These are phyloP conservation scores for Oryzaephilus surinamensis DNA, from an alignment of 1,140 invertebrate genomes.

Conservation along the genomic window DNA sequence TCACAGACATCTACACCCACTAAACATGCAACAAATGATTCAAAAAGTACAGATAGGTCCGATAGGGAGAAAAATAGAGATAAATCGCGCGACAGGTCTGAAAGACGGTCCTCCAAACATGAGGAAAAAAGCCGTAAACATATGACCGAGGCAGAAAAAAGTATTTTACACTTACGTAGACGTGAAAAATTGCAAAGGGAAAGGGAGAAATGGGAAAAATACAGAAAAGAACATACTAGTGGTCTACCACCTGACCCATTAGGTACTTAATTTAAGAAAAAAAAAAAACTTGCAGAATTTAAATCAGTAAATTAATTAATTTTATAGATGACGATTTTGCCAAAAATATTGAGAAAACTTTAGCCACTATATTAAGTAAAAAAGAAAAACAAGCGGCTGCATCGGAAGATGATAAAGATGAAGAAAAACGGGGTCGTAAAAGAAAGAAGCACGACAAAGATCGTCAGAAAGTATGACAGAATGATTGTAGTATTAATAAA, in stretches of 20 bases:
- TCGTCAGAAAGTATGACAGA: slow-evolving; percentile 13
- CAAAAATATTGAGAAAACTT: slow-evolving; percentile 62
- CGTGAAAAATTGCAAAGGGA: slow-evolving; percentile 30
- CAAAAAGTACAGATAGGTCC: too few relatives aligned
- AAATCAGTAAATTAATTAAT: slow-evolving; percentile 12
- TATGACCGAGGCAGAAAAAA: slow-evolving; percentile 34
- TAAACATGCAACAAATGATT: too few relatives aligned
- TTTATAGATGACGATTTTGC: slow-evolving; percentile 53
- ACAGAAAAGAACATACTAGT: slow-evolving; percentile 22
- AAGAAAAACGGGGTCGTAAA: slow-evolving; percentile 35
- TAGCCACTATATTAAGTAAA: slow-evolving; percentile 51
- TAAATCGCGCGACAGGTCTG: slow-evolving; percentile 29
- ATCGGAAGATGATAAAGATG: slow-evolving; percentile 35
- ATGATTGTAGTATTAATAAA: slow-evolving; percentile 7
- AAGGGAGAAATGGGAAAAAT: slow-evolving; percentile 29
- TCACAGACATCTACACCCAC: too few relatives aligned
- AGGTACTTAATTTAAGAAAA: too few relatives aligned
- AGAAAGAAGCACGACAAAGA: slow-evolving; percentile 35
- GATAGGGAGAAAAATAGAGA: slow-evolving; percentile 12
- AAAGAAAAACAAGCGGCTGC: slow-evolving; percentile 33
- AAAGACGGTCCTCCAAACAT: slow-evolving; percentile 16
- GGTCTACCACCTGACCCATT: too few relatives aligned
- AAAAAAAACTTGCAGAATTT: too few relatives aligned
- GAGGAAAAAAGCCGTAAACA: slow-evolving; percentile 20
- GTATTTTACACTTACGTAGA: slow-evolving; percentile 32